Base-by-base conservation (phyloP, 2,113 vertebrate genomes). In the Toxostoma redivivum region DNA sequence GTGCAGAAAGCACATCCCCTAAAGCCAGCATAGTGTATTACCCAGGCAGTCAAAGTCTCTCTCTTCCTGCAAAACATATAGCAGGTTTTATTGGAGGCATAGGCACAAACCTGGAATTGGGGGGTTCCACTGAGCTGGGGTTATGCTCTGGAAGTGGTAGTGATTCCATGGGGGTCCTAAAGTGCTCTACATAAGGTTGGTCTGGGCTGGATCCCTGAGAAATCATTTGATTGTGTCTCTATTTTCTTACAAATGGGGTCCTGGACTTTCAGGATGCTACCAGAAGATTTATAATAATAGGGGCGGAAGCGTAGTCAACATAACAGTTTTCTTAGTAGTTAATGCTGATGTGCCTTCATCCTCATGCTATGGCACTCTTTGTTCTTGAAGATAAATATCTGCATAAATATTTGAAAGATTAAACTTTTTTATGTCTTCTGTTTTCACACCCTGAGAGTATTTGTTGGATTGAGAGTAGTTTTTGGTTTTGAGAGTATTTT, bases 71-170 rank as follows among this genome's bases (percentile, higher is more conserved):
- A 47, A 74, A 27, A 7, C 21, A 16, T 0, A 0, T 13, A 25
- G n/a, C 25, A 15, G 35, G 9, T 79, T 70, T 79, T 82, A 27
- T 16, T 19, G 35, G 40, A 62, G 15, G 17, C 22, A 25, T 27
- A 40, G 60, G 15, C 2, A 1, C 0, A 2, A 45, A 54, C 28
- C 54, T 57, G 67, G 37, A 50, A 6, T 5, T 44, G 9, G 8
- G 20, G 27, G 7, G 1, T 33, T 89, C 40, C 25, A 0, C 0
- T 35, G 45, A 14, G 17, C 22, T 12, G 22, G 13, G 20, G 7
- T 61, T 70, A 7, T 1, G 0, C 20, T 47, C 42, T 85, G 48
- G 14, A 64, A n/a, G 12, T 28, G 53, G 3, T 7, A 23, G 45
- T 44, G 18, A 23, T 47, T 94, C 42, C 40, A 6, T 0, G 0